phyloP scores from a whole-genome alignment of 2,797 vertebrate species.

The Typhlichthys subterraneus region DNA sequence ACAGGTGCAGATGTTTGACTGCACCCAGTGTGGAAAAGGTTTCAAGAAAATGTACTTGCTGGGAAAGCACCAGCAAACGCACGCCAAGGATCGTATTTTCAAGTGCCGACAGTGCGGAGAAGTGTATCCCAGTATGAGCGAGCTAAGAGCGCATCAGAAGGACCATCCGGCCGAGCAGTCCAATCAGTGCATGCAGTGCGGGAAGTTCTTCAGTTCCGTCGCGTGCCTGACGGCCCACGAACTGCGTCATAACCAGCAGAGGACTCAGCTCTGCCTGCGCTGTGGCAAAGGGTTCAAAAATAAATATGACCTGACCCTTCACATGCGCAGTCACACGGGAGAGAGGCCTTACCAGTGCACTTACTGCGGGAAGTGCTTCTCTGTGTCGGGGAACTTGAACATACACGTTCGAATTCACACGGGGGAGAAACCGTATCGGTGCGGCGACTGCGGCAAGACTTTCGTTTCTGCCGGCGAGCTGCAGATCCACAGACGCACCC shows the following conservation, averaged over 20 bases:
- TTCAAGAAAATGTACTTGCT: constrained; percentile 48
- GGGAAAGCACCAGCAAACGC: constrained; percentile 47
- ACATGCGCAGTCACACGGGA: constrained; percentile 59
- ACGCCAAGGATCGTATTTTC: constrained; percentile 32
- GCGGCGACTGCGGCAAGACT: constrained; percentile 52
- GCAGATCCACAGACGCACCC: constrained; percentile 61
- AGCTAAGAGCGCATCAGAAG: constrained; percentile 53
- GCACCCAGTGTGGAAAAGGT: constrained; percentile 52
- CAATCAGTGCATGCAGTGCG: constrained; percentile 49
- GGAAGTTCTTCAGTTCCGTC: constrained; percentile 47
- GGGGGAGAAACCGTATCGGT: constrained; percentile 55
- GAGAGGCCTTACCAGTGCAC: constrained; percentile 61
- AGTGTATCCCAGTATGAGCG: constrained; percentile 40
- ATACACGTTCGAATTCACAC: constrained; percentile 58
- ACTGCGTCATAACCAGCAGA: constrained; percentile 47
- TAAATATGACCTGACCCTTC: constrained; percentile 43
- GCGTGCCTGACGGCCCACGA: constrained; percentile 39
- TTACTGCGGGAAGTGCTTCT: constrained; percentile 56
- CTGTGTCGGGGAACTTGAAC: constrained; percentile 48
- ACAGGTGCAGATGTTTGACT: constrained; percentile 37
- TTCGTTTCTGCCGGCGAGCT: constrained; percentile 54
- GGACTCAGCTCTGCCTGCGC: constrained; percentile 33
- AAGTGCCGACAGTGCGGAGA: constrained; percentile 50
- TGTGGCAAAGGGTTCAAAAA: constrained; percentile 55
- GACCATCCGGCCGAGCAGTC: constrained; percentile 31